Percentiles rank a stretch among this genome's conserved stretches.
These are phyloP conservation scores for Coptodon bakossiorum DNA, from an alignment of 2,113 vertebrate genomes.

Conservation along the genomic window DNA sequence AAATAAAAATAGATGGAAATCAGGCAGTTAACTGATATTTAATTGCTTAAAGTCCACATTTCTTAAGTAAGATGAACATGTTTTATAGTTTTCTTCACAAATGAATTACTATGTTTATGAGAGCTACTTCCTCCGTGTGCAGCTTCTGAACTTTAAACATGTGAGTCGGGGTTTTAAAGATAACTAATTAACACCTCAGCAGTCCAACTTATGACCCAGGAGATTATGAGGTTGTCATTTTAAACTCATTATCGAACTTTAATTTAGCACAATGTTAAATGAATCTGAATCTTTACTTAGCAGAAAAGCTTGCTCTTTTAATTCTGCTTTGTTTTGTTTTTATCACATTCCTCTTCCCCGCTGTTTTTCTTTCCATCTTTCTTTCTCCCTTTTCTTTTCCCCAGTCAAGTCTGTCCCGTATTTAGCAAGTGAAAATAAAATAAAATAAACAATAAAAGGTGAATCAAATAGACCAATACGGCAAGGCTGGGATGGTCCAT, in stretches of 20 bases:
- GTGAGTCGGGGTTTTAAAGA: slow-evolving; percentile 41
- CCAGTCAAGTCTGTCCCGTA: too few species aligned
- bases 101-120: slow-evolving; percentile 62
- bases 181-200: slow-evolving; percentile 22
- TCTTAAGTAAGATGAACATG: not conserved
- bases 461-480: too few species aligned
- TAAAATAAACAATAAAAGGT: too few species aligned
- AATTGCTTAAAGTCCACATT: not conserved
- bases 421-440: too few species aligned
- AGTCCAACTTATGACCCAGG: not conserved
- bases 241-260: not conserved
- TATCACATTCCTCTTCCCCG: too few species aligned
- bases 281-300: not conserved
- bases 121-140: not conserved
- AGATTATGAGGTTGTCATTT: not conserved
- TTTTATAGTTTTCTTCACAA: slow-evolving; percentile 24
- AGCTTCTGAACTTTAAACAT: slow-evolving; percentile 34
- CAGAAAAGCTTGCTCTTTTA: not conserved
- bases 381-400: too few species aligned
- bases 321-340: fast-evolving
- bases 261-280: not conserved
- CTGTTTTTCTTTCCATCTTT: too few species aligned
- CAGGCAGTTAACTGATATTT: not conserved
- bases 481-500: too few species aligned
- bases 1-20: not conserved